Evolutionary conservation across 1,140 invertebrate species (phyloP), one percentile per base, ranked within the genome.

Genomic region (Bombyx mandarina): DNA sequence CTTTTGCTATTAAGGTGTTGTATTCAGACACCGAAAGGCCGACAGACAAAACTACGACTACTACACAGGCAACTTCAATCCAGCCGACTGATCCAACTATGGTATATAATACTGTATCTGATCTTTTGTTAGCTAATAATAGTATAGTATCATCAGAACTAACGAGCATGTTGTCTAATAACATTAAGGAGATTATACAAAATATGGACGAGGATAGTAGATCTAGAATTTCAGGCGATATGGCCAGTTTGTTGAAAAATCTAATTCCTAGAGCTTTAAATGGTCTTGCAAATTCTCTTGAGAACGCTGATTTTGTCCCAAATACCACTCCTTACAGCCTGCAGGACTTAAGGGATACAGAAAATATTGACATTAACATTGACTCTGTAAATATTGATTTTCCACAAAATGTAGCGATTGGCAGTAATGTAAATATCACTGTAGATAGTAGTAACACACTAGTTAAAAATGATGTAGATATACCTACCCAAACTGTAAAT

Each of bases 91-190:
- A 86, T 69, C 65, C 79, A 60, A 72, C 72, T 82, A 87, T 63
- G 84, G 84, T 87, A 86, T 80, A 77, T 85, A 87, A 85, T 60
- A 84, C 73, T 67, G 77, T 87, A 49, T 86, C 84, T 69, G 82
- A 87, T 82, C 75, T 86, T 67, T 71, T 87, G 65, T 71, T 84
- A 64, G 75, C 82, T 64, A 87, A 84, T 76, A 86, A 85, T 64
- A 77, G 77, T 73, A 62, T 87, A 76, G 77, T 87, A 45, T 87
- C 84, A 42, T 77, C 81, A 55, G 82, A 79, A 80, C 76, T 87
- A 86, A 87, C 84, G 73, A 86, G 82, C 82, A 87, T 87, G 84
- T 79, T 87, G 62, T 77, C 84, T 54, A 84, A 79, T 80, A 85
- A 87, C 65, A 87, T 87, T 60, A 77, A 71, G 74, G 73, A 70